A percentile compares a stretch with the other conserved stretches of the same genome.
phyloP scores from a whole-genome alignment of 2,113 vertebrate species.

The Urocitellus parryii region DNA sequence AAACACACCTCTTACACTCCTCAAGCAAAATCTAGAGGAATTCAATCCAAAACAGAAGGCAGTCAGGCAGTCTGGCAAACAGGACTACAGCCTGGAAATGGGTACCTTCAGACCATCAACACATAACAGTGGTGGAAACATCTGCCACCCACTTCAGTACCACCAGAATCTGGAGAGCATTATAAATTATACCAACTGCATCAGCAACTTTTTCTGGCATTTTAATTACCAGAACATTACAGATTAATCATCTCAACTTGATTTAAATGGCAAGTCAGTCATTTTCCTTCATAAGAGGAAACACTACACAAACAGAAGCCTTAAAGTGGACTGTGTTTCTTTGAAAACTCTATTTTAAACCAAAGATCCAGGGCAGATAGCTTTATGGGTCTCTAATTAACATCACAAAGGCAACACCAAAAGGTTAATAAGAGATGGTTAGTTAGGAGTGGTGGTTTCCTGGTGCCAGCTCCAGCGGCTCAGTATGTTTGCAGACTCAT shows the following conservation, averaged over 20 bases:
- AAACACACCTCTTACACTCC: slow-evolving; percentile 3
- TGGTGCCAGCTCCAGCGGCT: slow-evolving; percentile 82
- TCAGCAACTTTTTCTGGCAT: slow-evolving; percentile 79
- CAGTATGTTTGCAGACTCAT: slow-evolving; percentile 87
- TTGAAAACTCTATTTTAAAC: slow-evolving; percentile 84
- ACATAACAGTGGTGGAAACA: slow-evolving; percentile 12
- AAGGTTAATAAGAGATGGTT: slow-evolving; percentile 88
- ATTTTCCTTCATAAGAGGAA: slow-evolving; percentile 83
- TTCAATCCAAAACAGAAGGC: slow-evolving; percentile 28
- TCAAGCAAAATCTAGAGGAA: slow-evolving; percentile 31
- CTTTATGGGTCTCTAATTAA: slow-evolving; percentile 86
- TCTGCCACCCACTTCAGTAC: slow-evolving; percentile 57
- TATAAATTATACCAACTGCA: slow-evolving; percentile 80
- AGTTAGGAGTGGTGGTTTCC: slow-evolving; percentile 85
- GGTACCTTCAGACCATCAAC: slow-evolving; percentile 3
- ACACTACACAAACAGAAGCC: slow-evolving; percentile 78
- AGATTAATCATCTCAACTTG: slow-evolving; percentile 83
- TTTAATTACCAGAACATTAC: slow-evolving; percentile 84
- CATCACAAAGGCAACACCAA: slow-evolving; percentile 81
- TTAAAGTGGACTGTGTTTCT: slow-evolving; percentile 79
- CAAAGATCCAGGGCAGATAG: slow-evolving; percentile 77
- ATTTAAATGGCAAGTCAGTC: slow-evolving; percentile 80
- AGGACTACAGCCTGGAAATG: not conserved
- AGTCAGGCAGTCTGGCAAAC: slow-evolving; percentile 19
- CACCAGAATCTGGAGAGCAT: slow-evolving; percentile 74